A percentile compares a stretch with the other conserved stretches of the same genome.
These are phyloP conservation scores for Eumacrocentrus americanus DNA, from an alignment of 2,888 invertebrate species.

Conservation along the genomic window DNA sequence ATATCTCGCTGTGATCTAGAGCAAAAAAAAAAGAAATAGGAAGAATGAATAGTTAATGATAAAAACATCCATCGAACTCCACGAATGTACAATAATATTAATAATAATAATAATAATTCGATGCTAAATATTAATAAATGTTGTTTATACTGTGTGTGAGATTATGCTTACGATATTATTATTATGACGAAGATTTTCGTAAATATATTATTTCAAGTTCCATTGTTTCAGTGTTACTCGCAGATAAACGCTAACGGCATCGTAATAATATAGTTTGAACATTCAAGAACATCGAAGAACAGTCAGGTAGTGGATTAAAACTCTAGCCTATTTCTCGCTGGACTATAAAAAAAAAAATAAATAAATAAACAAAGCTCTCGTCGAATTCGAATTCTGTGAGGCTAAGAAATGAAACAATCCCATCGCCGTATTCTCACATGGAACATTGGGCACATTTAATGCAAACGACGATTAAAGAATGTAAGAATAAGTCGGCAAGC, in stretches of 20 bases:
- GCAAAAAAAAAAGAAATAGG: not conserved
- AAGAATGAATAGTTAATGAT: not conserved
- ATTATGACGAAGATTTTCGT: slow-evolving; percentile 39
- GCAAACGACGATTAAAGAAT: not conserved
- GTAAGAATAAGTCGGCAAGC: slow-evolving; percentile 14
- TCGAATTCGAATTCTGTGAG: not conserved
- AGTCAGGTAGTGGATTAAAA: slow-evolving; percentile 43
- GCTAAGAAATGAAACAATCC: not conserved
- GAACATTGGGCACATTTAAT: slow-evolving; percentile 7
- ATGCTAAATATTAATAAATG: slow-evolving; percentile 22
- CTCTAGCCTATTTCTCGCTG: slow-evolving; percentile 19
- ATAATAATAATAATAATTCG: too few relatives aligned
- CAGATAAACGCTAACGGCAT: slow-evolving; percentile 28
- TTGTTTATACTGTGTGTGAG: slow-evolving; percentile 20
- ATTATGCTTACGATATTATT: slow-evolving; percentile 37
- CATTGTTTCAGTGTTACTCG: slow-evolving; percentile 36
- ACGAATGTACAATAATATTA: slow-evolving; percentile 40
- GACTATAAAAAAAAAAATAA: not conserved
- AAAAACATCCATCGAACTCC: slow-evolving; percentile 24
- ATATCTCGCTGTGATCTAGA: not conserved
- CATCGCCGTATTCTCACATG: slow-evolving; percentile 20
- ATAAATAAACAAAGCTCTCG: not conserved
- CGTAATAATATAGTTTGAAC: slow-evolving; percentile 49
- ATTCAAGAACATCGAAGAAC: slow-evolving; percentile 53
- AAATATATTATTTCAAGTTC: slow-evolving; percentile 38